These are phyloP conservation scores for Aspidoscelis tigris DNA, from an alignment of 2,113 vertebrate species.

Conservation along the genomic window DNA sequence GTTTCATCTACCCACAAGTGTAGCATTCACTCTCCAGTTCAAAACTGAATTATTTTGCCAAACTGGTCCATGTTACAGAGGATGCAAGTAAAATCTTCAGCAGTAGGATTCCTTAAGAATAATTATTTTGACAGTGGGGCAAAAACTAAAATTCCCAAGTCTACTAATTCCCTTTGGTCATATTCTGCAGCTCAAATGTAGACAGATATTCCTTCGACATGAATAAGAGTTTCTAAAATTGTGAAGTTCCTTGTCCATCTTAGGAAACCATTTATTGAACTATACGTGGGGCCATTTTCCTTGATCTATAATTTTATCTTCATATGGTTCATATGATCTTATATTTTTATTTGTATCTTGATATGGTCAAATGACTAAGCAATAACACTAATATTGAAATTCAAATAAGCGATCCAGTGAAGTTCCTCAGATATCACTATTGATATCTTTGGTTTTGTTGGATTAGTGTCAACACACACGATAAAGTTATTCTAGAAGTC, in stretches of 20 bases:
- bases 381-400: no score
- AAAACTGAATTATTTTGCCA: constrained; percentile 18
- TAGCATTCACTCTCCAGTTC: constrained; percentile 6
- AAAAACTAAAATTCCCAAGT: constrained; percentile 10
- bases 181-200: not conserved
- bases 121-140: constrained; percentile 5
- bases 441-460: not conserved
- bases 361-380: no score
- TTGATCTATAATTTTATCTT: no score
- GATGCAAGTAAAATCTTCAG: not conserved
- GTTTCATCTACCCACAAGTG: not conserved
- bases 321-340: no score
- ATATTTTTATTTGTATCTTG: no score
- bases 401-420: no score
- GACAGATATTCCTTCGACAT: not conserved
- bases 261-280: no score
- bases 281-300: no score
- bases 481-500: not conserved
- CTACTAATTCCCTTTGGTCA: not conserved
- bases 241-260: not conserved
- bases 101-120: not conserved
- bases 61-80: not conserved
- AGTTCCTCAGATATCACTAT: not conserved
- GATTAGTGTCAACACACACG: not conserved
- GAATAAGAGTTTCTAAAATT: not conserved